Percentiles rank a stretch among this genome's conserved stretches.
These are phyloP conservation scores for Upupa epops DNA, from an alignment of 2,113 vertebrate species.

Conservation along the genomic window DNA sequence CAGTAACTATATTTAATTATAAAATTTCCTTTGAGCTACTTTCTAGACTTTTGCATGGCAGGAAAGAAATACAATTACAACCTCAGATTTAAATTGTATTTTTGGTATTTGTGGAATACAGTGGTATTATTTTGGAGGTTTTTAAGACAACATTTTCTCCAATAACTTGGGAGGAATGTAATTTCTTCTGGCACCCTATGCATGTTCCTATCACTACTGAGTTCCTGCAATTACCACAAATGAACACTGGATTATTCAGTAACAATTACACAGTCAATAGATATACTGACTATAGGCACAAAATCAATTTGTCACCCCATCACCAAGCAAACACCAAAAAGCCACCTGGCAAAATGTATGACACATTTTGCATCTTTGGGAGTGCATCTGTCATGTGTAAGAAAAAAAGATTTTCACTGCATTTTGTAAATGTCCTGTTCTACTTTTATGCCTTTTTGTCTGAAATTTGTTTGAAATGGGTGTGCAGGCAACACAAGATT, in stretches of 20 bases:
- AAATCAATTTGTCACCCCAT: accelerated
- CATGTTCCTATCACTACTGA: neutral
- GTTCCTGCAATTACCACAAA: neutral
- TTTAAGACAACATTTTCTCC: neutral
- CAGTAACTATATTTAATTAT: neutral
- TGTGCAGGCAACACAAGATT: neutral
- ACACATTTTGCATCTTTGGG: neutral
- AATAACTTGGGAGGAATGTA: neutral
- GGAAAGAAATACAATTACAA: neutral
- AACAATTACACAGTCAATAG: neutral
- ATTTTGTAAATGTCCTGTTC: neutral
- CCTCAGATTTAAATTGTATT: neutral
- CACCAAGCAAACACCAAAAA: neutral
- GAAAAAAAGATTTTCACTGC: neutral
- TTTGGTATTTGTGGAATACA: neutral
- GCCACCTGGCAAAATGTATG: neutral
- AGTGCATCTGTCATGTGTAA: neutral
- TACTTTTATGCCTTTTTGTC: neutral
- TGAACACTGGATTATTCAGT: neutral
- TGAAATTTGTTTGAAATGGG: neutral
- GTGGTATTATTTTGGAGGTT: neutral
- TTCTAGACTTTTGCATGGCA: neutral
- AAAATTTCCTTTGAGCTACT: neutral
- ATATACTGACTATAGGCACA: neutral
- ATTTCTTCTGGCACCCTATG: neutral